phyloP scores from a whole-genome alignment of 2,797 vertebrate species.

The Chromobotia macracanthus region DNA sequence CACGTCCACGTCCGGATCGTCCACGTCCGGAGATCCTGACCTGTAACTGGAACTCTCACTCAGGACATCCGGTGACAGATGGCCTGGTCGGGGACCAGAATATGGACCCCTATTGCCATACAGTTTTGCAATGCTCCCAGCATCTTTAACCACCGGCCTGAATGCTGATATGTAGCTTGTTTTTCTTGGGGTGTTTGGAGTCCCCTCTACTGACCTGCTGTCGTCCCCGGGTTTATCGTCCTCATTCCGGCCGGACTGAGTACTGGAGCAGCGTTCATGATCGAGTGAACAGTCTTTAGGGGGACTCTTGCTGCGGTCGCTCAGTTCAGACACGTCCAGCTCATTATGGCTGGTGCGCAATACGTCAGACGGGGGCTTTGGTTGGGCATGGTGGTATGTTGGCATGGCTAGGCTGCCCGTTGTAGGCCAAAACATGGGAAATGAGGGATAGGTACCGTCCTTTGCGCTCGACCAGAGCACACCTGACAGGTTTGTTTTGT shows the following conservation, averaged over 20 bases:
- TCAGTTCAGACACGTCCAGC: conserved; percentile 77
- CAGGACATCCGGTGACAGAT: conserved; percentile 89
- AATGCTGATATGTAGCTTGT: conserved; percentile 94
- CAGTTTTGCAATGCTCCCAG: conserved; percentile 93
- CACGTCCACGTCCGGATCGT: conserved; percentile 94
- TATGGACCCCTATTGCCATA: conserved; percentile 87
- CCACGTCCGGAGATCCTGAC: conserved; percentile 89
- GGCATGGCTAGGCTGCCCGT: conserved; percentile 87
- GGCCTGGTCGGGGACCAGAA: conserved; percentile 78
- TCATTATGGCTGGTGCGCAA: conserved; percentile 73
- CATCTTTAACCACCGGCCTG: conserved; percentile 93
- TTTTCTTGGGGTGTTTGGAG: conserved; percentile 76
- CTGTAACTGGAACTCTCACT: conserved; percentile 94
- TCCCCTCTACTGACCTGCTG: conserved; percentile 73
- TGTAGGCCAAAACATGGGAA: conserved; percentile 95
- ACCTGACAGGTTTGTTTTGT: conserved; percentile 77
- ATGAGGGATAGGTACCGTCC: conserved; percentile 87
- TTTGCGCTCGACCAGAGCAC: conserved; percentile 90
- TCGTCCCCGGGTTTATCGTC: conserved; percentile 83
- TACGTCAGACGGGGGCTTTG: conserved; percentile 81
- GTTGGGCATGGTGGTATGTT: conserved; percentile 84
- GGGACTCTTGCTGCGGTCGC: conserved; percentile 78
- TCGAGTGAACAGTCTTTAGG: conserved; percentile 78
- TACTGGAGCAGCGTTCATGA: conserved; percentile 80
- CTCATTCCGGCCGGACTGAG: conserved; percentile 79